Evolutionary conservation across 2,888 invertebrate genomes (phyloP).

Genomic region (Philopedon plagiatum): DNA sequence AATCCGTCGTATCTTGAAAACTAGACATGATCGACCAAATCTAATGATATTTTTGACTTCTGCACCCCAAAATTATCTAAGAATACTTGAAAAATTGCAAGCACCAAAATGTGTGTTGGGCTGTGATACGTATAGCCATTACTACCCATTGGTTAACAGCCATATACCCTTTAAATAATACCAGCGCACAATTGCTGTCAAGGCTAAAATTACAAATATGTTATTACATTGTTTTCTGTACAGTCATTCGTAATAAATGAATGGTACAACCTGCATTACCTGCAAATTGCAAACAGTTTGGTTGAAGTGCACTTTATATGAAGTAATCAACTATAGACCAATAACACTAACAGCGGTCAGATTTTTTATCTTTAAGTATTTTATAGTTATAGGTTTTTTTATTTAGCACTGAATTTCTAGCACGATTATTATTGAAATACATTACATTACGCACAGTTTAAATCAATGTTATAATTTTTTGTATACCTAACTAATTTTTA

Average conservation of each 20-base stretch:
- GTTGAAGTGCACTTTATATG: slow-evolving; percentile 34
- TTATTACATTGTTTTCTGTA: slow-evolving; percentile 48
- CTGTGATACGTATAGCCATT: no score
- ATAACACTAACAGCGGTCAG: background rate
- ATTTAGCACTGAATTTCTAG: background rate
- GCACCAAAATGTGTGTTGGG: no score
- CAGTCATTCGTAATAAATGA: slow-evolving; percentile 43
- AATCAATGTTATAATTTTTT: no score
- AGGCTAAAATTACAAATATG: slow-evolving; percentile 49
- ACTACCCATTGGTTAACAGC: slow-evolving; percentile 37
- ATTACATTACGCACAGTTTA: no score
- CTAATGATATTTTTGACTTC: no score
- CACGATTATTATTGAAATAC: no score
- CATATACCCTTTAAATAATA: slow-evolving; percentile 35
- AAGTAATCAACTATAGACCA: slow-evolving; percentile 30
- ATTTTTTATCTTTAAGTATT: background rate
- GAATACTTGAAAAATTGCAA: no score
- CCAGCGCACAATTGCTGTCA: slow-evolving; percentile 42
- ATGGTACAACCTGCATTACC: slow-evolving; percentile 44
- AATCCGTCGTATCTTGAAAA: no score
- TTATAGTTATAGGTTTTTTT: background rate
- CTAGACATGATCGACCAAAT: no score
- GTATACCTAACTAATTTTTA: no score
- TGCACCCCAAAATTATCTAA: no score
- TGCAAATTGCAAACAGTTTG: slow-evolving; percentile 28